These are phyloP conservation scores for Sminthurinus aureus DNA, from an alignment of 2,888 invertebrate species.

Conservation along the genomic window DNA sequence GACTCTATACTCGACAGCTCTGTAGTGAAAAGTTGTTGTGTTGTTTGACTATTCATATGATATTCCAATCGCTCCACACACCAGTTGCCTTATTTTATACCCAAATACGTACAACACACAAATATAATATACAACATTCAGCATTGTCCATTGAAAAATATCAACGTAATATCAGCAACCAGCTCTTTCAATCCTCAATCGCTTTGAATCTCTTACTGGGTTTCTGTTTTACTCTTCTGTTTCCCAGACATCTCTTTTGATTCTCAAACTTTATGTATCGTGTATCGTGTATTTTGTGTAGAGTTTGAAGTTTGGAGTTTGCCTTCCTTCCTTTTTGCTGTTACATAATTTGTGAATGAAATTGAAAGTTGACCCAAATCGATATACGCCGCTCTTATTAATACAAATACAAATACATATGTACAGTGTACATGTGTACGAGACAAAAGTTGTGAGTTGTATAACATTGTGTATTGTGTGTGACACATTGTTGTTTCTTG, in stretches of 20 bases:
- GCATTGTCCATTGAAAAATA: background rate
- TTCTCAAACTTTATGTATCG: too few relatives aligned
- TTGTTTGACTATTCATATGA: background rate
- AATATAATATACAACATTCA: too few relatives aligned
- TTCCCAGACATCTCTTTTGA: background rate
- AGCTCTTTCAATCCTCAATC: background rate
- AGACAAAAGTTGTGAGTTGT: slow-evolving; percentile 21
- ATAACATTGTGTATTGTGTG: background rate
- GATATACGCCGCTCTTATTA: slow-evolving; percentile 26
- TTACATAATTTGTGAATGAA: slow-evolving; percentile 39
- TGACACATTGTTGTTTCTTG: background rate
- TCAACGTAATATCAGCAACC: background rate
- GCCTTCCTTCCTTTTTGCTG: background rate
- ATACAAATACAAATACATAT: too few relatives aligned
- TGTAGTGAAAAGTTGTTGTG: background rate
- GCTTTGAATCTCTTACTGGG: background rate
- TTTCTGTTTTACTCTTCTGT: background rate
- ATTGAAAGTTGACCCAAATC: slow-evolving; percentile 57
- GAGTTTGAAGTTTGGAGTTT: too few relatives aligned
- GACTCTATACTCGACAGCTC: too few relatives aligned
- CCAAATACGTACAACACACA: too few relatives aligned
- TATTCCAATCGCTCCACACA: background rate
- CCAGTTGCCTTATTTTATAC: background rate
- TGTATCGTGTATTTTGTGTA: too few relatives aligned
- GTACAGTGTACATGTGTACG: background rate